Evolutionary conservation across 2,888 invertebrate genomes (phyloP).

Genomic region (Nudaria mundana): DNA sequence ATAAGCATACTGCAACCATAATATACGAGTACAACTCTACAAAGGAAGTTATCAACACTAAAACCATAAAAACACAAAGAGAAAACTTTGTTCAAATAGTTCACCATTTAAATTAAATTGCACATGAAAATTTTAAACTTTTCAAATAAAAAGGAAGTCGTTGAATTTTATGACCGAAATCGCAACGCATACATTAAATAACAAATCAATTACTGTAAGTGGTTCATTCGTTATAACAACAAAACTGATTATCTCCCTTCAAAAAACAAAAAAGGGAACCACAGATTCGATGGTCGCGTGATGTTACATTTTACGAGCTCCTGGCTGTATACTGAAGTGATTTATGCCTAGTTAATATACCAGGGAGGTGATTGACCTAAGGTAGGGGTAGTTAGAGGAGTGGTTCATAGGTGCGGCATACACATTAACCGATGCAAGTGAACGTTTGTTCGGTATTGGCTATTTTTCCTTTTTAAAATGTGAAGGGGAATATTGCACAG

Average conservation of each 20-base stretch:
- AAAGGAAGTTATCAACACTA: no score
- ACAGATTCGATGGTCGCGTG: slow-evolving; percentile 49
- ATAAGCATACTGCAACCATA: no score
- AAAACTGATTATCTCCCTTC: slow-evolving; percentile 31
- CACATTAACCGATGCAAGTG: slow-evolving; percentile 37
- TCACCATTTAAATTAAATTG: no score
- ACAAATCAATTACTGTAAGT: slow-evolving; percentile 26
- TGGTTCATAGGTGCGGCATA: slow-evolving; percentile 47
- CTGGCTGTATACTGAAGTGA: slow-evolving; percentile 46
- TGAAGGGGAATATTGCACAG: background rate
- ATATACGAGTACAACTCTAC: no score
- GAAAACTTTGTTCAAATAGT: no score
- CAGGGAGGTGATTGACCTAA: slow-evolving; percentile 51
- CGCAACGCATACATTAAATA: slow-evolving; percentile 6
- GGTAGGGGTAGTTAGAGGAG: slow-evolving; percentile 48
- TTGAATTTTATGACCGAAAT: background rate
- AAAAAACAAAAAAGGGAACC: slow-evolving; percentile 46
- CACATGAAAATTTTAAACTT: no score
- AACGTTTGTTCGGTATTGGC: slow-evolving; percentile 12
- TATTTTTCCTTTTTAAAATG: background rate
- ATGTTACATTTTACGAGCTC: slow-evolving; percentile 43
- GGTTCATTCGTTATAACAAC: slow-evolving; percentile 14
- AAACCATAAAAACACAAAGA: no score
- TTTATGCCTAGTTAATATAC: slow-evolving; percentile 64
- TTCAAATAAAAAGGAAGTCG: slow-evolving; percentile 4